phyloP scores from a whole-genome alignment of 2,797 vertebrate species.

The Gymnothorax reevesii region DNA sequence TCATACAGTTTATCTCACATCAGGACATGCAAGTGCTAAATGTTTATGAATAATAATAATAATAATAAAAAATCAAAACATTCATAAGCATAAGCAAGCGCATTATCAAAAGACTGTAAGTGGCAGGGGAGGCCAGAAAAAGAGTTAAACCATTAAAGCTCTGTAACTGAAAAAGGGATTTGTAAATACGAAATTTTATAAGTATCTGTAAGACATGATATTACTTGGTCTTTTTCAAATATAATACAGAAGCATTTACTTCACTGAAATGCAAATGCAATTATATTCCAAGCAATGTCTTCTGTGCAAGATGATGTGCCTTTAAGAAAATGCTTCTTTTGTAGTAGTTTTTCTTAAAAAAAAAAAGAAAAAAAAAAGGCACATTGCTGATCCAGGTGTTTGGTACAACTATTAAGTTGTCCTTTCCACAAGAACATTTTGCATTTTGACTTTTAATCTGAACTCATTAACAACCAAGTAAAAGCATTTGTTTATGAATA shows the following conservation, averaged over 20 bases:
- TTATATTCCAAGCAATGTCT: slow-evolving; percentile 68
- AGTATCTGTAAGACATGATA: slow-evolving; percentile 25
- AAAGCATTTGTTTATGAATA: neutral
- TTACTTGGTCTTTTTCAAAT: slow-evolving; percentile 13
- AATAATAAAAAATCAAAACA: neutral
- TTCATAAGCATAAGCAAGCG: neutral
- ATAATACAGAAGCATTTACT: slow-evolving; percentile 64
- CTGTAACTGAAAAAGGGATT: slow-evolving; percentile 26
- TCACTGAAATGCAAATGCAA: slow-evolving; percentile 57
- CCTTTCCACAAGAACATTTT: neutral
- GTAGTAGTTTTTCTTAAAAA: slow-evolving; percentile 60
- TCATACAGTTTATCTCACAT: neutral
- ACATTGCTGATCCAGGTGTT: slow-evolving; percentile 46
- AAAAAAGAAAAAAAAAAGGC: slow-evolving; percentile 45
- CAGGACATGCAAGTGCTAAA: neutral
- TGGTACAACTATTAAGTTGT: neutral
- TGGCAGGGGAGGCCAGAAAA: neutral
- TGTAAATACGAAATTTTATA: slow-evolving; percentile 32
- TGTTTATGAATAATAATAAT: neutral
- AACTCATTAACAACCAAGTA: neutral
- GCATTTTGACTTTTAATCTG: neutral
- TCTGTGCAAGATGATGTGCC: slow-evolving; percentile 66
- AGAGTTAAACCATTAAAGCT: neutral
- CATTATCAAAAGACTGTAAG: neutral
- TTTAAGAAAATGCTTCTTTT: slow-evolving; percentile 64